Evolutionary conservation across 2,888 invertebrate species (phyloP).

Genomic region (Catocala fraxini): DNA sequence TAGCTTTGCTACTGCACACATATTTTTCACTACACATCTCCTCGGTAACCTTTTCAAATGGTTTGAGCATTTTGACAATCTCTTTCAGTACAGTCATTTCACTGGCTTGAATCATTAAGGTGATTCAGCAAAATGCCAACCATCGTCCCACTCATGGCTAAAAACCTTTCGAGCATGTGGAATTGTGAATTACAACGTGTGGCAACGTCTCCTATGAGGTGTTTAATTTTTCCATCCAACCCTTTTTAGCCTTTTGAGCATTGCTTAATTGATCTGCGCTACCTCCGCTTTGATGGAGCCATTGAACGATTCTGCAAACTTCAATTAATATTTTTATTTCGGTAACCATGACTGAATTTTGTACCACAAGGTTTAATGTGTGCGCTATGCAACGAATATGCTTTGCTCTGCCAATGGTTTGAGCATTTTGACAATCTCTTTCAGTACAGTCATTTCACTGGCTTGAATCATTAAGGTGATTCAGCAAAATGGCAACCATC

Average conservation of each 20-base stretch:
- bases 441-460: constrained; percentile 46
- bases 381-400: constrained; percentile 51
- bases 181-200: constrained; percentile 54
- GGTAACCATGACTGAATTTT: constrained; percentile 38
- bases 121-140: constrained; percentile 45
- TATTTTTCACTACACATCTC: constrained; percentile 57
- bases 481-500: constrained; percentile 45
- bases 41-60: constrained; percentile 52
- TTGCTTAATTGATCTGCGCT: constrained; percentile 47
- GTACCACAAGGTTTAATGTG: constrained; percentile 47
- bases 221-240: constrained; percentile 48
- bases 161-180: constrained; percentile 34
- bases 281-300: constrained; percentile 51
- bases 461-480: constrained; percentile 49
- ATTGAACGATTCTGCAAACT: constrained; percentile 48
- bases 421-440: constrained; percentile 49
- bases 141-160: constrained; percentile 38
- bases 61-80: constrained; percentile 48
- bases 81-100: constrained; percentile 50
- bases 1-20: constrained; percentile 53
- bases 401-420: constrained; percentile 47
- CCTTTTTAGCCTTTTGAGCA: constrained; percentile 43
- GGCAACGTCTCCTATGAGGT: constrained; percentile 51
- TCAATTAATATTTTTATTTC: constrained; percentile 45
- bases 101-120: constrained; percentile 47